Evolutionary conservation across 2,113 vertebrate genomes (phyloP).

Genomic region (Burhinus bistriatus): DNA sequence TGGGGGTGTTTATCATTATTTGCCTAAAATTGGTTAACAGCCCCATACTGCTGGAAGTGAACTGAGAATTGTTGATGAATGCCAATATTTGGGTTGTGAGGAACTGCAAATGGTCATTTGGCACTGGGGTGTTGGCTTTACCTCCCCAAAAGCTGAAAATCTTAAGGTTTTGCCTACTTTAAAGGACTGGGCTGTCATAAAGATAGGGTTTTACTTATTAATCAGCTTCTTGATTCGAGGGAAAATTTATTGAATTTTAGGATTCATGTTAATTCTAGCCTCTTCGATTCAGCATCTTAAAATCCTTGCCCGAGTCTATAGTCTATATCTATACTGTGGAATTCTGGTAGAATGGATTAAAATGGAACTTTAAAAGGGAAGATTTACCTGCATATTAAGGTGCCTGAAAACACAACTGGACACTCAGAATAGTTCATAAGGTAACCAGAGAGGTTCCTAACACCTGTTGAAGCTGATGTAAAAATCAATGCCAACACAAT

Average conservation of each 20-base stretch:
- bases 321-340: not conserved
- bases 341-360: not conserved
- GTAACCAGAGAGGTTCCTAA: not conserved
- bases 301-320: not conserved
- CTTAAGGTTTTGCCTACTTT: not conserved
- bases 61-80: not conserved
- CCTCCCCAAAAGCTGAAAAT: not conserved
- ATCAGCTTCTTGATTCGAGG: not conserved
- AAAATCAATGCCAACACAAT: not conserved
- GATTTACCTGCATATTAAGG: not conserved
- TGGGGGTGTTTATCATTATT: not conserved
- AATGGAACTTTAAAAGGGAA: not conserved
- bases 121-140: not conserved
- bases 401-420: not conserved
- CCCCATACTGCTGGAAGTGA: not conserved
- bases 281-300: not conserved
- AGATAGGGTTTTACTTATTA: not conserved
- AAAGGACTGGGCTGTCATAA: not conserved
- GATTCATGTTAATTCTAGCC: not conserved
- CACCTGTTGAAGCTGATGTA: not conserved
- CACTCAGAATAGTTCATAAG: not conserved
- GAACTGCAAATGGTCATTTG: not conserved
- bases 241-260: not conserved
- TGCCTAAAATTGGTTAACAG: conserved; percentile 13
- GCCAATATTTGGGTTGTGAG: not conserved